phyloP scores from a whole-genome alignment of 2,888 invertebrate species.

The Cantharis rufa region DNA sequence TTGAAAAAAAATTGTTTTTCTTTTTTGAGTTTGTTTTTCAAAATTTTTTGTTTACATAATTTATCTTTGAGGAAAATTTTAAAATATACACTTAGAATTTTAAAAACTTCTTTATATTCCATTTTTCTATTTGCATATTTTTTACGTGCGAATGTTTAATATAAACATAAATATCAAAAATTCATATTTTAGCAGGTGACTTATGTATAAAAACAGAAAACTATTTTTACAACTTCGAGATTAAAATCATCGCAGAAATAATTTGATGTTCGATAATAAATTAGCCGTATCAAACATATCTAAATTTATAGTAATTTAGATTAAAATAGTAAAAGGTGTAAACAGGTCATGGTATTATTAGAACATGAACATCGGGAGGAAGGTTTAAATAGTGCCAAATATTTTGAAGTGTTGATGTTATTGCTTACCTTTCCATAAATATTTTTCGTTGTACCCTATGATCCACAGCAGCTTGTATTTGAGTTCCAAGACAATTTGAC shows the following conservation, averaged over 20 bases:
- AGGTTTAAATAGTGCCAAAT: neutral
- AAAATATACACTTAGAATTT: too few species aligned
- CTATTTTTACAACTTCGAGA: neutral
- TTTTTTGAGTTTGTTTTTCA: too few species aligned
- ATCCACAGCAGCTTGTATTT: slow-evolving; percentile 67
- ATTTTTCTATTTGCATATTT: too few species aligned
- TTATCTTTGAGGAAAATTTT: too few species aligned
- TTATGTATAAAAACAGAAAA: neutral
- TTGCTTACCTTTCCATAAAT: slow-evolving; percentile 62
- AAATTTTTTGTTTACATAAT: too few species aligned
- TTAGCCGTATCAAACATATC: neutral
- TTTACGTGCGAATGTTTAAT: too few species aligned
- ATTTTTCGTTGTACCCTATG: slow-evolving; percentile 62
- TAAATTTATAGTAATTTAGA: slow-evolving; percentile 3
- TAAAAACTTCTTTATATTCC: too few species aligned
- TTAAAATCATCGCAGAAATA: neutral
- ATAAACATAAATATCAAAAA: too few species aligned
- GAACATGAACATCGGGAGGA: neutral
- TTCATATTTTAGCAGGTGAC: too few species aligned
- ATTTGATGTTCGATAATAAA: neutral
- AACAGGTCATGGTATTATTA: slow-evolving; percentile 11
- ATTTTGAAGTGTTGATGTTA: neutral
- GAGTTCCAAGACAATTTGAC: slow-evolving; percentile 66
- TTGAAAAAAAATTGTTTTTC: too few species aligned
- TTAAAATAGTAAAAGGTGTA: slow-evolving; percentile 1